These are phyloP conservation scores for Seira musarum DNA, from an alignment of 2,888 invertebrate genomes.

Conservation along the genomic window DNA sequence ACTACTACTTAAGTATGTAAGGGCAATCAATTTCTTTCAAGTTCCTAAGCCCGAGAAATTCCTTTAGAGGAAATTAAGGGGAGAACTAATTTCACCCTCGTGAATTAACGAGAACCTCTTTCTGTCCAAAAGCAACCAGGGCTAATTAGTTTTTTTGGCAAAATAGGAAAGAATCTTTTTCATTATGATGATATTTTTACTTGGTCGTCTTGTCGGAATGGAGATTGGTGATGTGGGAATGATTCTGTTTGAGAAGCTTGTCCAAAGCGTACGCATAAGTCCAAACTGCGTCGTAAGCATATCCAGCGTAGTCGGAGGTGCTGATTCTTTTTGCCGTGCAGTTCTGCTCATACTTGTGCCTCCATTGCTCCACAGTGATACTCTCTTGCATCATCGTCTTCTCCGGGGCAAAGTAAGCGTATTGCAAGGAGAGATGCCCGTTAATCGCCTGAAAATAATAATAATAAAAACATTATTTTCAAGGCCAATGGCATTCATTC, in stretches of 20 bases:
- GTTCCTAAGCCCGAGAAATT: no score
- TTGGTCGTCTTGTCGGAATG: conserved; percentile 75
- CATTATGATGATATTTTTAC: no score
- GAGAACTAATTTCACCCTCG: no score
- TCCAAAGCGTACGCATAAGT: conserved; percentile 82
- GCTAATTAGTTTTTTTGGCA: no score
- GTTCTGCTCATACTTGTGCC: conserved; percentile 72
- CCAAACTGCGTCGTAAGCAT: conserved; percentile 87
- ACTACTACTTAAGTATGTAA: no score
- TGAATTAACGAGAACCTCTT: no score
- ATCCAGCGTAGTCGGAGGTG: conserved; percentile 65
- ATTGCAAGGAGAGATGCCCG: conserved; percentile 82
- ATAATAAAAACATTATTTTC: no score
- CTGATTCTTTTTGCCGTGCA: conserved; percentile 65
- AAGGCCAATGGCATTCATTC: neutral
- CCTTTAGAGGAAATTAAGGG: no score
- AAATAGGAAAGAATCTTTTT: no score
- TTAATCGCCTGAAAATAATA: conserved; percentile 77
- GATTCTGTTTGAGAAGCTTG: conserved; percentile 77
- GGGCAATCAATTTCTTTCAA: no score
- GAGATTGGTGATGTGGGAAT: conserved; percentile 76
- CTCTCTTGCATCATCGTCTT: conserved; percentile 78
- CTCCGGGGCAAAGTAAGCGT: conserved; percentile 79
- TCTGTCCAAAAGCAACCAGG: no score
- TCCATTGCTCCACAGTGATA: conserved; percentile 79